Evolutionary conservation across 1,140 invertebrate species (phyloP).

Genomic region (Hyles vespertilio): DNA sequence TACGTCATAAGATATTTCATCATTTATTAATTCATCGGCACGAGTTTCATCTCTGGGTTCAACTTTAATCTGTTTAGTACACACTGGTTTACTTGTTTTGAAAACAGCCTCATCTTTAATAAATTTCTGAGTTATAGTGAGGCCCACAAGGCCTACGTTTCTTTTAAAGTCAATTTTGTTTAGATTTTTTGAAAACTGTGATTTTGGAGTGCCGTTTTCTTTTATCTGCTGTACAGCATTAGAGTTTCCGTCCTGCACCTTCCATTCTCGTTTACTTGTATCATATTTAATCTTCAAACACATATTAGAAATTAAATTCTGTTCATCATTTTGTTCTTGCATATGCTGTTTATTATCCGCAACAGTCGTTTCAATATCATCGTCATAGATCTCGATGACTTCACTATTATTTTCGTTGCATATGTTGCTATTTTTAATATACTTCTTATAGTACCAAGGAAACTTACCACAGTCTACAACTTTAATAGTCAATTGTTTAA

Average conservation of each 20-base stretch:
- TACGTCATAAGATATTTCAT: too few species aligned
- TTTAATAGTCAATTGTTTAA: constrained; percentile 23
- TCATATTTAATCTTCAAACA: constrained; percentile 2
- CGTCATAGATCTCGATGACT: too few species aligned
- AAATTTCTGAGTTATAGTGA: constrained; percentile 18
- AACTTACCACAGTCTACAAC: constrained; percentile 35
- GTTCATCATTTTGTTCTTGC: background rate
- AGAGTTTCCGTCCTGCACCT: background rate
- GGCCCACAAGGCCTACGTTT: constrained; percentile 28
- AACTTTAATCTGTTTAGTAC: too few species aligned
- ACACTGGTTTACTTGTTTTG: too few species aligned
- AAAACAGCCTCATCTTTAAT: background rate
- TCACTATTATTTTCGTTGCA: background rate
- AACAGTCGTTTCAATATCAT: too few species aligned
- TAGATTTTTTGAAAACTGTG: constrained; percentile 8
- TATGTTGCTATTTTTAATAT: constrained; percentile 1
- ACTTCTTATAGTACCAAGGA: constrained; percentile 29
- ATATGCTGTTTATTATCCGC: too few species aligned
- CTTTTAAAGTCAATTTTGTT: constrained; percentile 27
- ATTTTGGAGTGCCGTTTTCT: constrained; percentile 8
- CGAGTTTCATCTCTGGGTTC: too few species aligned
- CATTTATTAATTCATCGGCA: too few species aligned
- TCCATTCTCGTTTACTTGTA: constrained; percentile 1
- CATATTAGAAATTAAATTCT: background rate
- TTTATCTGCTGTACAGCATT: background rate